These are phyloP conservation scores for Phalacrocorax aristotelis DNA, from an alignment of 2,113 vertebrate genomes.

Conservation along the genomic window DNA sequence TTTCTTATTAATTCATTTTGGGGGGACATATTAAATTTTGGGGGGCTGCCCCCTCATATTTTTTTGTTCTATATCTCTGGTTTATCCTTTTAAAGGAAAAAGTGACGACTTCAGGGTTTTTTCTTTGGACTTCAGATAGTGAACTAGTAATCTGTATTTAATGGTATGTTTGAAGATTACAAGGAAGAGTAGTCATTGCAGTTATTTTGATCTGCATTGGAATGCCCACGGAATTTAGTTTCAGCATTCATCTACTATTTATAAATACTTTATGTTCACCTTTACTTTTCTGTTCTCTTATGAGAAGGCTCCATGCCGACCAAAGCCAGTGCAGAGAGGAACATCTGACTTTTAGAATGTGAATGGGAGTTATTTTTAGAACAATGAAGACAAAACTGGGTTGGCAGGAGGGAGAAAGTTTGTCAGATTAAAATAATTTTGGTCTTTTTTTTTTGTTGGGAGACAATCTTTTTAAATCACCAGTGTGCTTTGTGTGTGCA, in stretches of 20 bases:
- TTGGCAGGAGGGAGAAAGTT: neutral
- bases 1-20: neutral
- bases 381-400: neutral
- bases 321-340: neutral
- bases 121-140: neutral
- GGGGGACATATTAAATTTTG: neutral
- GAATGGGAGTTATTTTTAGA: conserved; percentile 29
- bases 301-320: neutral
- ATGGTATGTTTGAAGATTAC: conserved; percentile 1
- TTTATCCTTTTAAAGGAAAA: neutral
- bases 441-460: neutral
- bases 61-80: neutral
- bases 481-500: neutral
- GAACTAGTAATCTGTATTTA: conserved; percentile 22
- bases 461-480: neutral
- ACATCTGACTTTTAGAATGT: neutral
- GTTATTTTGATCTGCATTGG: conserved; percentile 16
- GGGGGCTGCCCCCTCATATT: neutral
- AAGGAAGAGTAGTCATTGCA: neutral
- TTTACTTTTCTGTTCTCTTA: neutral
- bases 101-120: neutral
- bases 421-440: neutral
- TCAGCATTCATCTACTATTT: neutral
- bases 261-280: conserved; percentile 4
- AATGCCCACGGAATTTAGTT: neutral